Evolutionary conservation across 1,140 invertebrate species (phyloP), one percentile per base, ranked within the genome.

Genomic region (Saccostrea cuccullata): DNA sequence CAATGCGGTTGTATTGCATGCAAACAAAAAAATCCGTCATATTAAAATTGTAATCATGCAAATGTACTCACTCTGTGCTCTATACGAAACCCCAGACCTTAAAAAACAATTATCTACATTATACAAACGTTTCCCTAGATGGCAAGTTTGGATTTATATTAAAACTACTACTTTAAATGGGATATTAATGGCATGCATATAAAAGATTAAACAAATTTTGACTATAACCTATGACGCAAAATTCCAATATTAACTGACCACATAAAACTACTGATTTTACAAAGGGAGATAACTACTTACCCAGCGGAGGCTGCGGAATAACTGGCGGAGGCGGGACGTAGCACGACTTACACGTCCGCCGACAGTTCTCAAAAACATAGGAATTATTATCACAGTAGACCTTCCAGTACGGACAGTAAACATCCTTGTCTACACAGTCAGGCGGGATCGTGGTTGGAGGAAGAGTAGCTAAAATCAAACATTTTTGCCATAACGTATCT

Each of bases 351-450:
- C 89, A 89, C 15, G 89, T 89, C n/a, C 55, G n/a, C 6, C 89
- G 86, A 67, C 89, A 89, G 84, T 89, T 87, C 23, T 87, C 86
- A 17, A 85, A 84, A 8, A 89, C 89, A 47, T 89, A 87, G 0
- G 86, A 30, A 23, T 89, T 89, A n/a, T 56, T 87, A 26, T 87
- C 82, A 70, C 89, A 89, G 47, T 89, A 87, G 0, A 89, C 89
- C 47, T 73, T 73, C 89, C 89, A 89, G 55, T 85, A 67, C 26
- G 36, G 40, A 67, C 89, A 89, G 56, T 87, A 64, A 5, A 73
- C 73, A 56, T 89, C 86, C 47, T 26, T 77, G 36, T 89, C 89
- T 2, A 55, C 55, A 56, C 89, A 89, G 8, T 40, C 47, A 30
- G 67, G 86, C 13, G 60, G 83, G 13, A 86, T 47, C 2, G 64